Percentiles rank a stretch among this genome's conserved stretches.
Evolutionary conservation across 92 coral and sea anemone species (phyloP).

Genomic region (Phenganax subtilis): DNA sequence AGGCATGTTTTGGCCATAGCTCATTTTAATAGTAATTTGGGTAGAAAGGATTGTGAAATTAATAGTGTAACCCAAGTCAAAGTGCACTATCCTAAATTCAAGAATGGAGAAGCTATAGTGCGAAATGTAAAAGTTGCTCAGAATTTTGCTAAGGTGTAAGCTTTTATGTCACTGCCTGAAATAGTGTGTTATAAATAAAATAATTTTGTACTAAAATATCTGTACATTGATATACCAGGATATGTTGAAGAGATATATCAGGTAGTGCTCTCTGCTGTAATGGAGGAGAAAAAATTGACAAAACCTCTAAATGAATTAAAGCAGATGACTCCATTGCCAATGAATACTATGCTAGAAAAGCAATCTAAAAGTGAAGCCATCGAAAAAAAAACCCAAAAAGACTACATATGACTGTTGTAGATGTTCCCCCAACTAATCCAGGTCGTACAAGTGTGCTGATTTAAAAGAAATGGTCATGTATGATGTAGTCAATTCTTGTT

Average conservation of each 20-base stretch:
- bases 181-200: no score
- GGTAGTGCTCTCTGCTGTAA: not conserved
- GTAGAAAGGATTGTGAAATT: not conserved
- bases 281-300: not conserved
- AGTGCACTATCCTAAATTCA: not conserved
- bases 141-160: not conserved
- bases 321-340: not conserved
- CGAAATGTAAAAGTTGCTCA: not conserved
- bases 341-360: constrained; percentile 1
- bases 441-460: not conserved
- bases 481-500: not conserved
- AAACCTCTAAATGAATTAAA: not conserved
- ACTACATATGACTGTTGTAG: not conserved
- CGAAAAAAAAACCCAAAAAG: not conserved
- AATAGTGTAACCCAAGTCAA: constrained; percentile 1
- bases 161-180: no score
- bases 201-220: no score
- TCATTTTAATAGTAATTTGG: not conserved
- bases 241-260: not conserved
- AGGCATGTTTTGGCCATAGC: not conserved
- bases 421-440: constrained; percentile 6
- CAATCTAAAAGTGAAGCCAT: not conserved
- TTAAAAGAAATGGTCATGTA: not conserved
- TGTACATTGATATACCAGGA: not conserved
- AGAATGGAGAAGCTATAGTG: constrained; percentile 5